Evolutionary conservation across 2,888 invertebrate species (phyloP), one percentile per base, ranked within the genome.

Genomic region (Apamea crenata): DNA sequence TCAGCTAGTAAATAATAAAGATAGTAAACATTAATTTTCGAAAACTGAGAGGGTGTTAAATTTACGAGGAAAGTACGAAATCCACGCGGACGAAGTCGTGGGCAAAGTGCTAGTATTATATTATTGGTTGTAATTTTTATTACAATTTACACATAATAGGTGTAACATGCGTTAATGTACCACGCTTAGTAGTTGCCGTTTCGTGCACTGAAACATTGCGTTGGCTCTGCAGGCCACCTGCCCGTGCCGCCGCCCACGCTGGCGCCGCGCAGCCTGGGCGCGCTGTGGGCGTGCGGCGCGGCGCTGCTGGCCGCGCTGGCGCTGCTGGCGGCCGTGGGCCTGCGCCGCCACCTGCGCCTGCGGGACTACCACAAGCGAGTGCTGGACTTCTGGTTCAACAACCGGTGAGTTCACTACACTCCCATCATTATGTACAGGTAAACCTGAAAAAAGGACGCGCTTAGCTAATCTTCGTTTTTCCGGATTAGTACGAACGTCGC

Each of bases 341-440:
- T 74, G 83, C 77, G 84, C 77, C 76, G 74, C 18, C 50, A 71
- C 10, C 70, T 80, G 78, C 80, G 44, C 69, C 84, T 77, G 76
- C 76, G 74, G 73, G 66, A 84, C 78, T 87, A 68, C 81, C 53
- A 71, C 81, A 91, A 92, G 86, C 83, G 75, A 14, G 90, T 92
- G 82, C 88, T 90, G 74, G 68, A 74, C 44, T 67, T 78, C 29
- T 93, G 92, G 93, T 75, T 78, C 16, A 59, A 78, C 32, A 72
- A 70, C 74, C 89, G 91, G 93, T 92, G 71, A 80, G 82, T 72
- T 25, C 61, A 25, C 59, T 36, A 29, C 59, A 21, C 16, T 53
- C 12, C 12, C n/a, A n/a, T 71, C 7, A n/a, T 36, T n/a, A 36
- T 56, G n/a, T 53, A 25, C 32, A 53, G 50, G 25, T 69, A 32